Conservation (phyloP, 2,888 invertebrate genomes). For the Aromia moschata region DNA sequence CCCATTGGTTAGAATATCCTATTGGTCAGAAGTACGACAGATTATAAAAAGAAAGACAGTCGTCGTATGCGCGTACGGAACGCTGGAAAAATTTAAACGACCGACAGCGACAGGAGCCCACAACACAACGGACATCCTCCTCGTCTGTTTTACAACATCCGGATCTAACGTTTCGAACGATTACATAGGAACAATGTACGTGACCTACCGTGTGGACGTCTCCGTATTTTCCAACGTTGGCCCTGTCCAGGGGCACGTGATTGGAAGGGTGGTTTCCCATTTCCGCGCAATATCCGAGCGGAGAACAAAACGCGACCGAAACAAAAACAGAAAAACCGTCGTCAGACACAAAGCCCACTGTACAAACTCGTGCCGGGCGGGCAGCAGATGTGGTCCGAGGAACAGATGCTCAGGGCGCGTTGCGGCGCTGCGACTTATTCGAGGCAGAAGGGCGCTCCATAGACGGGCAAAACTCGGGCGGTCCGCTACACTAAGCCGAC, state of each 20-base stretch:
- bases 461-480: slow-evolving; percentile 27
- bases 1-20: too few relatives aligned
- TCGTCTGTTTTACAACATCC: background rate
- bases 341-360: slow-evolving; percentile 39
- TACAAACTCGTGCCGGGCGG: slow-evolving; percentile 34
- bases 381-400: slow-evolving; percentile 54
- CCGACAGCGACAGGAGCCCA: background rate
- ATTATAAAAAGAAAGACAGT: too few relatives aligned
- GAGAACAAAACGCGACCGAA: too few relatives aligned
- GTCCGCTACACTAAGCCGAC: slow-evolving; percentile 34
- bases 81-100: too few relatives aligned
- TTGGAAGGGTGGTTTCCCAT: slow-evolving; percentile 89
- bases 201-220: slow-evolving; percentile 61
- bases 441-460: slow-evolving; percentile 15
- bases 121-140: background rate
- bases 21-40: too few relatives aligned
- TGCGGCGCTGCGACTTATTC: slow-evolving; percentile 33
- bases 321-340: slow-evolving; percentile 20
- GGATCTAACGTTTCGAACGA: background rate
- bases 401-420: slow-evolving; percentile 54
- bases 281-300: slow-evolving; percentile 34
- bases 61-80: too few relatives aligned
- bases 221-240: slow-evolving; percentile 65
- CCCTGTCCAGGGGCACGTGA: slow-evolving; percentile 83
- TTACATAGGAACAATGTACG: too few relatives aligned